These are phyloP conservation scores for Drosophila eohydei DNA, from an alignment of 2,888 invertebrate genomes.

Conservation along the genomic window DNA sequence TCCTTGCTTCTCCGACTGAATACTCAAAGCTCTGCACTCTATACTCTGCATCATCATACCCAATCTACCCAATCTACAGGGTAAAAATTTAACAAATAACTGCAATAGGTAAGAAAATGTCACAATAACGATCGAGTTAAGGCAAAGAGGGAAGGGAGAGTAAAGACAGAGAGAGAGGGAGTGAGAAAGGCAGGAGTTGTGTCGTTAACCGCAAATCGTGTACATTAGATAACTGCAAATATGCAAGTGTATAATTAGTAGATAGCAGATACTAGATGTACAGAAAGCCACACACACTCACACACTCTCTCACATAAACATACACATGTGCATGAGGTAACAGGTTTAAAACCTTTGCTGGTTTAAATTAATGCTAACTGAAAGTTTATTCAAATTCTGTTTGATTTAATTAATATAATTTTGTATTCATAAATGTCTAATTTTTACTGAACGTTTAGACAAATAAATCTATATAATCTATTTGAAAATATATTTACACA, in stretches of 20 bases:
- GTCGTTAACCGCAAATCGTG: constrained; percentile 38
- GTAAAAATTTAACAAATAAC: constrained; percentile 1
- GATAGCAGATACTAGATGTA: constrained; percentile 3
- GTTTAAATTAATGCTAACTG: constrained; percentile 8
- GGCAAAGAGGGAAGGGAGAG: not conserved
- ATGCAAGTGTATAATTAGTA: constrained; percentile 35
- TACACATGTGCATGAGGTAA: not conserved
- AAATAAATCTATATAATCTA: not conserved
- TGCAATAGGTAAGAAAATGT: constrained; percentile 27
- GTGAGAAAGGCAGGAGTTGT: not conserved
- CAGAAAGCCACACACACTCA: not conserved
- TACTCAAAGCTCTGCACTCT: too few species aligned
- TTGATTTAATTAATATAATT: not conserved
- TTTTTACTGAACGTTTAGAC: not conserved
- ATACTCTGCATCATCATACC: not conserved
- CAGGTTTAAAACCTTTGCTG: not conserved
- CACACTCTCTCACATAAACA: not conserved
- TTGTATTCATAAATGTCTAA: not conserved
- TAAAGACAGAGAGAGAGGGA: not conserved
- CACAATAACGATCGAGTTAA: not conserved
- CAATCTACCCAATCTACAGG: not conserved
- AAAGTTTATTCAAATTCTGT: not conserved
- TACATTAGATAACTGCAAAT: constrained; percentile 42
- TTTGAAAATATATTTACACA: not conserved
- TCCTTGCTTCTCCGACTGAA: too few species aligned